Evolutionary conservation across 1,140 invertebrate species (phyloP), one percentile per base, ranked within the genome.

Genomic region (Dinothrombium tinctorium): DNA sequence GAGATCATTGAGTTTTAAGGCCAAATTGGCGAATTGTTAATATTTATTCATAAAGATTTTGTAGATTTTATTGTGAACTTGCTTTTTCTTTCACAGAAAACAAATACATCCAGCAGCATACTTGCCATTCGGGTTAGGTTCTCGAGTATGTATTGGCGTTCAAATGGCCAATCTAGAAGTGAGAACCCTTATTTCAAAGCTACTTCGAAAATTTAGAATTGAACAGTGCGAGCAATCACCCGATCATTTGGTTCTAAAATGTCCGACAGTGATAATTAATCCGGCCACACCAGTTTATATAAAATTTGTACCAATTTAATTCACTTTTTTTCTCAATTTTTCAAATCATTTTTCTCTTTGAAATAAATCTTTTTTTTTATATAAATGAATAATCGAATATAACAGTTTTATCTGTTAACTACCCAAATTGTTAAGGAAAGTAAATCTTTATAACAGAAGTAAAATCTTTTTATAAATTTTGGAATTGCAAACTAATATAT

Each of bases 61-160:
- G n/a, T n/a, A n/a, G n/a, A n/a, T n/a, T n/a, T n/a, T n/a, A n/a
- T n/a, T n/a, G n/a, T n/a, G n/a, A n/a, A n/a, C n/a, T 28, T 28
- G 7, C n/a, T 8, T 8, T 28, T 28, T 7, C n/a, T 28, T 31
- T 6, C 22, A 43, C 29, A 12, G 42, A 11, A 17, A 43, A 6
- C 7, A 9, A 15, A 17, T 42, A 7, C 82, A 51, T 53, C 67
- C 68, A 2, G 72, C 63, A 48, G 60, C 69, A 2, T 77, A 71
- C 48, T 65, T 76, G 17, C 73, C 73, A 8, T 78, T 78, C 54
- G 74, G 72, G 49, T 73, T 69, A 31, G 45, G 45, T n/a, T 15
- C 19, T 8, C 33, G 43, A 23, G 4, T n/a, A 12, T 46, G 45
- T 33, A 12, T 46, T 7, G 45, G 42, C n/a, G 39, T 46, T 42